Evolutionary conservation across 2,113 vertebrate genomes (phyloP).

Genomic region (Macquaria ambigua): DNA sequence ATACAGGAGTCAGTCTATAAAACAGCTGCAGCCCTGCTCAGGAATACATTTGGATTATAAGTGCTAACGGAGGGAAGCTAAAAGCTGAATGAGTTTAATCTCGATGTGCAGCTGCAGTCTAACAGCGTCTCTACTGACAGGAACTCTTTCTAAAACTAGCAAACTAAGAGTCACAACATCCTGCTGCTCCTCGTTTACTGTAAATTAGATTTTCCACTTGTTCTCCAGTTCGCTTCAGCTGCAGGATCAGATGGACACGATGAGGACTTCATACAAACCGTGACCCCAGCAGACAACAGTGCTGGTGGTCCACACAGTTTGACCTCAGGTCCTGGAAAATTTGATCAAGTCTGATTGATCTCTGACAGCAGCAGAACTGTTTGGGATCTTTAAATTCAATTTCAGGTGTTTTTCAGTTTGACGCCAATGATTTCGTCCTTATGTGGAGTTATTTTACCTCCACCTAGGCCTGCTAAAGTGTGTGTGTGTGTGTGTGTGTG

Average conservation of each 20-base stretch:
- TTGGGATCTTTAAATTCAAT: background rate
- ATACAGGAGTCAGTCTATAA: too few species aligned
- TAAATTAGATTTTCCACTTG: background rate
- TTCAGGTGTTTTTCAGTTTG: background rate
- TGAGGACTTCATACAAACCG: background rate
- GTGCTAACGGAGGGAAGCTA: too few species aligned
- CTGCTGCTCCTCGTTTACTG: background rate
- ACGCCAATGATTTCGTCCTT: too few species aligned
- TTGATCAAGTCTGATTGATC: background rate
- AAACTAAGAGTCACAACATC: slow-evolving; percentile 7
- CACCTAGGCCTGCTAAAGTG: background rate
- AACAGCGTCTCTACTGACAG: background rate
- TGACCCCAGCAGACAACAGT: background rate
- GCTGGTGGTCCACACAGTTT: background rate
- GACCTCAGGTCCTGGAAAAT: background rate
- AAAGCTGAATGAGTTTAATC: background rate
- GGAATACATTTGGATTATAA: too few species aligned
- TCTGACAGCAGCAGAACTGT: background rate
- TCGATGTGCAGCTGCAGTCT: background rate
- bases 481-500: background rate
- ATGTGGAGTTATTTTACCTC: too few species aligned
- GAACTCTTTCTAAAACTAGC: background rate
- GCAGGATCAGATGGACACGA: background rate
- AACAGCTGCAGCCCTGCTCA: background rate
- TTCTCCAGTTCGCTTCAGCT: background rate